Base-by-base conservation (phyloP, 2,888 invertebrate species). In the Rhyacophila evoluta region DNA sequence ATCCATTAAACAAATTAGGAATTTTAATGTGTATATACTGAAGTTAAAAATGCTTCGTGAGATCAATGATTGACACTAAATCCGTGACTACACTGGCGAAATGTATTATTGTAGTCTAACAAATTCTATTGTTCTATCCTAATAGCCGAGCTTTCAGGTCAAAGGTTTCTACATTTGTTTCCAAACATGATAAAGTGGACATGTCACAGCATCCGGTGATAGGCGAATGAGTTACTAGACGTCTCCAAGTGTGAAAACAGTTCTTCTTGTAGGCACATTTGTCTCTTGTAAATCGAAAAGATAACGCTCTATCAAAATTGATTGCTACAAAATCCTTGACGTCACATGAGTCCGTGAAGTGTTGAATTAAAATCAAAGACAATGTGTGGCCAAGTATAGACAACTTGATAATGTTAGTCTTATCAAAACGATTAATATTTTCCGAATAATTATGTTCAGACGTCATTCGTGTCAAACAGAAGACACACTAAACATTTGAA, bases 241-340 rank as follows among this genome's bases (percentile, higher is more conserved):
- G 33, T 15, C 29, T 29, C 72, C 33, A 68, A 76, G 79, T 72
- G 72, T 69, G 71, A 69, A 74, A 29, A 41, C 36, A 10, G 29
- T 36, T 37, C 36, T 19, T 37, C 10, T 69, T 79, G 77, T 77
- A 77, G 68, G 25, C 77, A 69, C 77, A 80, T 80, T 80, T 80
- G 80, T 80, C 75, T 78, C 72, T 29, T 37, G 69, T 38, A 12
- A 73, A 67, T 71, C 27, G 75, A 11, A 33, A 55, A 75, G 75
- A 75, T 69, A 69, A 69, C 38, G 25, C 28, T 29, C 72, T 19
- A 77, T 39, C 36, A 36, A 37, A 36, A 80, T 80, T 80, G 77
- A 80, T 75, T 55, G 41, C 36, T 38, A 75, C 72, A 75, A 67
- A 38, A 33, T 41, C 12, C 36, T 41, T 12, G 73, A n/a, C 71